Base-by-base conservation (phyloP, 2,113 vertebrate genomes). In the Centropristis striata region DNA sequence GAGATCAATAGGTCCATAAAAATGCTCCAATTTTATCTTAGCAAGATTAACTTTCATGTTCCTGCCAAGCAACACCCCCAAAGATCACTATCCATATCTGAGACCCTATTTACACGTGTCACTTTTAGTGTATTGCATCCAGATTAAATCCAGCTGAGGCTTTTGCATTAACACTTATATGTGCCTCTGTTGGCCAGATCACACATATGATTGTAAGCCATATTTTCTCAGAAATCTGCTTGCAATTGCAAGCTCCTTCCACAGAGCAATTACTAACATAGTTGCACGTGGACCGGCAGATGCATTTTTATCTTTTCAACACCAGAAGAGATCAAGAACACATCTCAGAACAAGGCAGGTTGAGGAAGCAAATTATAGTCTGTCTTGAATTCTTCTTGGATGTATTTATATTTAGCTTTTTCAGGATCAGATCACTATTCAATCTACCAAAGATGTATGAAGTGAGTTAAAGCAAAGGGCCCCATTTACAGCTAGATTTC, bases 41-140 rank as follows among this genome's bases (percentile, higher is more conserved):
- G 28, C 7, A 44, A 4, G 2, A 72, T 67, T 50, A 76, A 18
- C 23, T 32, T 57, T 53, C 39, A 57, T 46, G 16, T 50, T 77
- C 20, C n/a, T 69, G 15, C 27, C 27, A 28, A 44, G 15, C 44
- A 54, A 3, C 20, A 41, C 61, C 47, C 54, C 49, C 21, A 12
- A 13, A 39, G 23, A 54, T 63, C 27, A 49, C 55, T 47, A 16
- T 59, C 5, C 14, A 7, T 46, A 11, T 55, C 49, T 21, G 5
- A 70, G 13, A 32, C 12, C 42, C 13, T 23, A 12, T 59, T 53
- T 61, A 37, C 20, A 44, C 69, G 42, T 27, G 8, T 9, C 39
- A 39, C 67, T 49, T 77, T 16, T 68, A 16, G 44, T 21, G 67
- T 28, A 8, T 28, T 39, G 5, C 15, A 51, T n/a, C n/a, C n/a